Percentiles rank a stretch among this genome's conserved stretches.
Conservation (phyloP, 64 coral and sea anemone genomes). For the Stylophora pistillata region DNA sequence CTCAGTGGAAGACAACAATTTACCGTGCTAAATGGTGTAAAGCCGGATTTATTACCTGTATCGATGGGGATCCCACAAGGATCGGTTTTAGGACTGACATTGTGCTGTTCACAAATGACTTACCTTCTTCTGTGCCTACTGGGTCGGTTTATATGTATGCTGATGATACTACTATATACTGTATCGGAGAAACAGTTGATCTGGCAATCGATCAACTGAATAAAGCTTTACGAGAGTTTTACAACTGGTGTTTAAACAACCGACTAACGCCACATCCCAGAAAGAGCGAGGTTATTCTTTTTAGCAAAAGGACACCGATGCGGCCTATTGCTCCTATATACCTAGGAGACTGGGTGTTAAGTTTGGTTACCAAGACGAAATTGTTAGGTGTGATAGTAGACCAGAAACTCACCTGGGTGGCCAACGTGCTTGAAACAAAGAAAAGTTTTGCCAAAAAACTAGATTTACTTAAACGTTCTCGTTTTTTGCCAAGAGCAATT, state of each 20-base stretch:
- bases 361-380: conserved; percentile 17
- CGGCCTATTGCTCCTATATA: neutral
- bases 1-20: neutral
- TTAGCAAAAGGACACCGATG: neutral
- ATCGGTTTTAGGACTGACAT: conserved; percentile 27
- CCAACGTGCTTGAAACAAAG: too few species aligned
- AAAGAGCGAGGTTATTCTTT: too few species aligned
- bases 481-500: too few species aligned
- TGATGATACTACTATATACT: conserved; percentile 10
- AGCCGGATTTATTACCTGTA: neutral
- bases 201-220: neutral
- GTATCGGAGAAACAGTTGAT: neutral
- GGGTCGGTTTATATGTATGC: conserved; percentile 6
- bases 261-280: neutral
- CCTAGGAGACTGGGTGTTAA: neutral
- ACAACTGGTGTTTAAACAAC: neutral
- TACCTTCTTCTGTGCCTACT: conserved; percentile 16
- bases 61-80: conserved; percentile 51
- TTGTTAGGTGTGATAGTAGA: conserved; percentile 40
- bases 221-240: neutral
- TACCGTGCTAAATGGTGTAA: neutral
- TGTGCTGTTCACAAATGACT: conserved; percentile 52
- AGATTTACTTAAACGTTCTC: too few species aligned
- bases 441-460: too few species aligned
- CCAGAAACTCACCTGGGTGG: neutral